Evolutionary conservation across 1,140 invertebrate species (phyloP), one percentile per base, ranked within the genome.

Genomic region (Thaumetopoea pityocampa): DNA sequence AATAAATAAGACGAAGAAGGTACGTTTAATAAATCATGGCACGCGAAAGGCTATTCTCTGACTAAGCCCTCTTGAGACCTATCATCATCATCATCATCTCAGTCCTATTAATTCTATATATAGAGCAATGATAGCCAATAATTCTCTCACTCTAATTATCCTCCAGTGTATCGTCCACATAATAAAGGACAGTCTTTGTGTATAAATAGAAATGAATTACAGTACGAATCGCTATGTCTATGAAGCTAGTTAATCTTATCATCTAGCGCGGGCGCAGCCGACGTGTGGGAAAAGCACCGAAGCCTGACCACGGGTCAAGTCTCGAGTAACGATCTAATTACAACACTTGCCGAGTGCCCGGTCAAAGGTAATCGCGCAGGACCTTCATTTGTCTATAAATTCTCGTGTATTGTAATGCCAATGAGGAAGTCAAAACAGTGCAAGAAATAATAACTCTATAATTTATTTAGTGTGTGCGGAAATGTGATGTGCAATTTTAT

Each of bases 261-360:
- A 48, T 53, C 56, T 28, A 43, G 40, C 36, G 50, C 18, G 36
- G 33, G 37, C 41, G 32, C 27, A 49, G 22, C 20, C 24, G 28
- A 64, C 58, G 57, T 69, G 72, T 78, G 73, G 68, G 68, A 78
- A 76, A 67, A 18, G 29, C 63, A 65, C 45, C 68, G 50, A 46
- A 64, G 58, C 73, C 56, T 50, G 51, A 68, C 73, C 42, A 1
- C 34, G 41, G 19, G 37, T 52, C 51, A 46, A 46, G 53, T 36
- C 41, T 41, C 52, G 51, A 46, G 44, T 47, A 56, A 58, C 57
- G 62, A 61, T 72, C 68, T 74, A 74, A 78, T 78, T 74, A 67
- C 67, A 47, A 33, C 45, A 51, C 42, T 33, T 32, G 33, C 40
- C 55, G 60, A 51, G 52, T 60, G 59, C 15, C 34, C 42, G 66